phyloP scores from a whole-genome alignment of 2,113 vertebrate genomes.

The Bombycilla garrulus region DNA sequence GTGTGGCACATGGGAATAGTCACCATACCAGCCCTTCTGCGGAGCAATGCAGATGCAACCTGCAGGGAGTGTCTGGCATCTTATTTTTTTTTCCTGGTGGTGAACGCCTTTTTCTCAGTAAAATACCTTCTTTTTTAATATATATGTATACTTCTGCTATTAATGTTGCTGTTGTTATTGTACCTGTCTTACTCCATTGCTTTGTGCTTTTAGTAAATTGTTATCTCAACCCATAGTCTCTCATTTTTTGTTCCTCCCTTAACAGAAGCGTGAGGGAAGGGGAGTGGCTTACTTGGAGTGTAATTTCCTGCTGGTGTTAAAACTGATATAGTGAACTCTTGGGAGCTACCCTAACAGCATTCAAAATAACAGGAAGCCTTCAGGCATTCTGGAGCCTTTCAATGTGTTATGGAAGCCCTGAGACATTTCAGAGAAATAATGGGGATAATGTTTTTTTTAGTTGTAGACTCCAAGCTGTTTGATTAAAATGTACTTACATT shows the following conservation, averaged over 20 bases:
- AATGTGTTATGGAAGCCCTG: neutral
- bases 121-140: neutral
- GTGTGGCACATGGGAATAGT: neutral
- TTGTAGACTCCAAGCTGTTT: neutral
- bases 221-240: neutral
- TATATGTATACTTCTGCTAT: neutral
- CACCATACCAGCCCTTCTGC: neutral
- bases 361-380: neutral
- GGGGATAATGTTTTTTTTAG: neutral
- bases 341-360: neutral
- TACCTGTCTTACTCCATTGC: neutral
- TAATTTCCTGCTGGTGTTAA: neutral
- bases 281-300: neutral
- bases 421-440: neutral
- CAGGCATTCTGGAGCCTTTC: neutral
- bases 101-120: neutral
- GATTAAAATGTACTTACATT: neutral
- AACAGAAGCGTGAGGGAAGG: neutral
- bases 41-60: fast-evolving
- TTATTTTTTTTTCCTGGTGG: neutral
- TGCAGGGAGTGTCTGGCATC: neutral
- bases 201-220: neutral
- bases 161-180: neutral
- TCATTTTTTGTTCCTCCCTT: neutral
- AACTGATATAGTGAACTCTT: neutral